Evolutionary conservation across 1,140 invertebrate genomes (phyloP), one percentile per base, ranked within the genome.

Genomic region (Lepidurus apus): DNA sequence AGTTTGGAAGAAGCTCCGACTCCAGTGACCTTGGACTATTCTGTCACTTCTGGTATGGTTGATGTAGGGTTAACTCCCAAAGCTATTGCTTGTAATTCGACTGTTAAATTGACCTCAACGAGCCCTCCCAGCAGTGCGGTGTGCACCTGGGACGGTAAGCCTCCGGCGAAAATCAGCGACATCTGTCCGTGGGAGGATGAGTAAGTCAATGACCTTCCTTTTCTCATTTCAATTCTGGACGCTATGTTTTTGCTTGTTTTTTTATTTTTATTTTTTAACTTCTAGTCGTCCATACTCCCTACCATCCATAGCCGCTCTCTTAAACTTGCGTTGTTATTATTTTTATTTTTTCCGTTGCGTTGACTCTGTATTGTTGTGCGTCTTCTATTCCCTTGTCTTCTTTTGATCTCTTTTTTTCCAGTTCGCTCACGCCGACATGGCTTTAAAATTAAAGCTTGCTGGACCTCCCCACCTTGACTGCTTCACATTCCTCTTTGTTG

Each of bases 171-270:
- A 80, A 79, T 81, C 79, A 65, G 79, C 45, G 82, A 82, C 42
- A 82, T 82, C 76, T 82, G 82, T 44, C 82, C 82, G 5, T 82
- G 82, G 82, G 82, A 82, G 78, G 82, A 82, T 78, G 82, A 82
- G 82, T 82, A 81, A 82, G 82, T 82, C 45, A 11, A 47, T 24
- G 7, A 1, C 10, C 53, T 78, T 74, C 26, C 5, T 44, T n/a
- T 43, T 1, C 43, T 73, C 8, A 24, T 21, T 74, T 42, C 9
- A n/a, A 11, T 26, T 44, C 42, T 44, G 24, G 42, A 43, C 17
- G 42, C 73, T 44, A 74, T 43, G 11, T 42, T 44, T 45, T 21
- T 74, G 13, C 24, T 24, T 26, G 17, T 47, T 43, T 42, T 74
- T 74, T 74, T 0, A 4, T 43, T 8, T 24, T 74, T 1, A 17